Percentiles rank a stretch among this genome's conserved stretches.
Conservation (phyloP, 2,797 vertebrate genomes). For the Chrosomus eos region DNA sequence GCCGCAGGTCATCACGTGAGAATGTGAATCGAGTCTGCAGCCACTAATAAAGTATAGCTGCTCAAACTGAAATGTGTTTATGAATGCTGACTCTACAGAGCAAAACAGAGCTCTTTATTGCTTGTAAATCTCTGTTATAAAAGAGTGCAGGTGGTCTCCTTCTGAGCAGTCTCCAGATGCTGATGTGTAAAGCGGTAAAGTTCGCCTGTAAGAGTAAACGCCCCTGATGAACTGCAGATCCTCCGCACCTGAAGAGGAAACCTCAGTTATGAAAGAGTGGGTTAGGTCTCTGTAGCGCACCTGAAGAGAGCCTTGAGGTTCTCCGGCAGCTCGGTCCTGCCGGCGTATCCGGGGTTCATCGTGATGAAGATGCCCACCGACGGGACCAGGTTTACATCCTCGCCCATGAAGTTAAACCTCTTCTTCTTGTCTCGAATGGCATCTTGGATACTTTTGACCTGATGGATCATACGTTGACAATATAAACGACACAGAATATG, state of each 20-base stretch:
- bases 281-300: too few relatives aligned
- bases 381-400: slow-evolving; percentile 89
- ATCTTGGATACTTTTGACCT: slow-evolving; percentile 98
- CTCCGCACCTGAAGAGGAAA: too few relatives aligned
- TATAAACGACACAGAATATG: background rate
- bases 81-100: background rate
- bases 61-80: background rate
- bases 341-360: slow-evolving; percentile 97
- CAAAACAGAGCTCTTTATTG: background rate
- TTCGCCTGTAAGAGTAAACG: background rate
- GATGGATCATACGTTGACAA: slow-evolving; percentile 26
- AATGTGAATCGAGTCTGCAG: background rate
- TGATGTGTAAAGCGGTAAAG: background rate
- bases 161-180: background rate
- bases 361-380: slow-evolving; percentile 98
- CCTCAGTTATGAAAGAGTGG: too few relatives aligned
- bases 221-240: background rate
- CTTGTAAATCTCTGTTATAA: background rate
- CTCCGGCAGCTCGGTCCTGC: slow-evolving; percentile 93
- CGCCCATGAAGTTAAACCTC: slow-evolving; percentile 91
- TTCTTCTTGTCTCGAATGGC: slow-evolving; percentile 91
- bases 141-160: background rate
- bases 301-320: slow-evolving; percentile 97
- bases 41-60: background rate
- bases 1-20: background rate